Percentiles rank a stretch among this genome's conserved stretches.
These are phyloP conservation scores for Eulithis prunata DNA, from an alignment of 2,888 invertebrate genomes.

Conservation along the genomic window DNA sequence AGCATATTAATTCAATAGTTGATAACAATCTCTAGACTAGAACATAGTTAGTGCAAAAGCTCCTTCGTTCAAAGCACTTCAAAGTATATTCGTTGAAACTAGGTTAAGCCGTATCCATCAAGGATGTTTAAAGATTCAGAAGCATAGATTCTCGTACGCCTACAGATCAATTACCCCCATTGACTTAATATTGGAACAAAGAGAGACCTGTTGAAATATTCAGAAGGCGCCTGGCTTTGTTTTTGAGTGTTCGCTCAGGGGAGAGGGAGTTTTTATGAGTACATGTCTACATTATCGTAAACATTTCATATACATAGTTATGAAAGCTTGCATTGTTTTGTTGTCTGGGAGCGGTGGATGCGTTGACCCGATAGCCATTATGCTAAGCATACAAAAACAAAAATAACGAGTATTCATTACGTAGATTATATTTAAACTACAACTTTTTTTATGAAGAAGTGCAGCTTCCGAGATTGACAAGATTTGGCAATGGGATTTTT, in stretches of 20 bases:
- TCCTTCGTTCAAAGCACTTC: constrained; percentile 11
- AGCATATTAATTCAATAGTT: no score
- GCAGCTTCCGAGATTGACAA: no score
- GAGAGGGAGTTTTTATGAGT: constrained; percentile 75
- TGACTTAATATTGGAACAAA: constrained; percentile 82
- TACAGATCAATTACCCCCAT: constrained; percentile 83
- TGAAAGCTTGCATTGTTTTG: constrained; percentile 50
- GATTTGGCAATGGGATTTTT: no score
- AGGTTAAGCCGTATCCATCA: constrained; percentile 46
- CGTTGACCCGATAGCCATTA: neutral
- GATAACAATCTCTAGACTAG: neutral
- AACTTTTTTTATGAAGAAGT: no score
- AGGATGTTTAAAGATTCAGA: constrained; percentile 63
- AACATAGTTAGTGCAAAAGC: neutral
- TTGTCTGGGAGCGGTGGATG: constrained; percentile 6
- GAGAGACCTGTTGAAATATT: constrained; percentile 81
- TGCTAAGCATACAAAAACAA: neutral
- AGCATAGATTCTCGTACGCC: constrained; percentile 62
- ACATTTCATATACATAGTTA: constrained; percentile 63
- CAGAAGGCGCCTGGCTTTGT: constrained; percentile 76
- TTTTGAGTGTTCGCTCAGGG: constrained; percentile 75
- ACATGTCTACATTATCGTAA: constrained; percentile 76
- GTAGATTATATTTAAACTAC: no score
- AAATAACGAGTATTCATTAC: no score
- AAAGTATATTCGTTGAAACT: constrained; percentile 33